Evolutionary conservation across 2,797 vertebrate species (phyloP), one percentile per base, ranked within the genome.

Genomic region (Parauchenoglanis ngamensis): DNA sequence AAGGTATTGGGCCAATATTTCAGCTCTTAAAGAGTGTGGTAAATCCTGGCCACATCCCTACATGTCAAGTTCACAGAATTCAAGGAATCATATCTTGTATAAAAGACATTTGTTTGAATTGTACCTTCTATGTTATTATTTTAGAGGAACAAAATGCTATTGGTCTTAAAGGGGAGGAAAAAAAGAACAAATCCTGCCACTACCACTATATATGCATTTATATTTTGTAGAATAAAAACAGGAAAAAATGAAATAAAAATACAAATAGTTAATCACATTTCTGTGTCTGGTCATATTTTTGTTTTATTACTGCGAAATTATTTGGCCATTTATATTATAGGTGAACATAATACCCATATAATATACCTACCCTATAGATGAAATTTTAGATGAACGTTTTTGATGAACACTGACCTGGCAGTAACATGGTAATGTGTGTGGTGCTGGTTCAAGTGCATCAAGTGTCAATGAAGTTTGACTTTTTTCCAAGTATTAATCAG

Each of bases 141-240:
- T 84, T 35, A 78, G 65, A 88, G 63, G 72, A 46, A 59, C 82
- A 84, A 86, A 75, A 63, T 46, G 23, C 7, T 46, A 40, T 79
- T 57, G 11, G 28, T 70, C 79, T 79, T 40, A 77, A 87, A 61
- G 59, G 84, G 89, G 76, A 91, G 91, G 88, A 88, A 88, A 87
- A 86, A 28, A 31, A 90, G 86, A 90, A 44, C 7, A 87, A 91
- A 91, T 93, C 79, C 25, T 82, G 80, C 44, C 92, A 91, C 96
- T 96, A 95, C 96, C 96, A 97, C 96, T 94, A 82, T 95, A 91
- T 92, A 92, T 89, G 91, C 89, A 92, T 91, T 86, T 95, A 92
- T 93, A 92, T 93, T 93, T 88, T 89, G 87, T 87, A 82, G 70
- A 86, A 89, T 82, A 92, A 90, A 91, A 93, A 91, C 91, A 93